These are phyloP conservation scores for Pristionchus japonicus DNA, from an alignment of 2,888 invertebrate genomes.

Conservation along the genomic window DNA sequence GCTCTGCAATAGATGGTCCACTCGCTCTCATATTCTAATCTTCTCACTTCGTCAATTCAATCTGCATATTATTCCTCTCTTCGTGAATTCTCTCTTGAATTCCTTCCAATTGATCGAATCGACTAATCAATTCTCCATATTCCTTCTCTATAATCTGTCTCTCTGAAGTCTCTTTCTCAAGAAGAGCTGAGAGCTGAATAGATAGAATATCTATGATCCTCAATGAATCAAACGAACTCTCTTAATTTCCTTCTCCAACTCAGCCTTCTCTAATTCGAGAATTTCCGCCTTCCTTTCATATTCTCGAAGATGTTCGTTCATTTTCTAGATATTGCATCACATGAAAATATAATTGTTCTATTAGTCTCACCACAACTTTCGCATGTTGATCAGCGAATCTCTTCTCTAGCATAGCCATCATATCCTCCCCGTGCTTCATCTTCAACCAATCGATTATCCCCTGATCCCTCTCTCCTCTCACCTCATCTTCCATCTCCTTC, in stretches of 20 bases:
- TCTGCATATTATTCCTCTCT: slow-evolving; percentile 39
- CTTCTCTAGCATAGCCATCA: slow-evolving; percentile 67
- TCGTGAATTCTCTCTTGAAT: slow-evolving; percentile 52
- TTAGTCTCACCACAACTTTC: slow-evolving; percentile 65
- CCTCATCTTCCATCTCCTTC: slow-evolving; percentile 49
- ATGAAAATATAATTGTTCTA: background rate
- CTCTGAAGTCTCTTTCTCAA: slow-evolving; percentile 55
- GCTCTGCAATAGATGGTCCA: background rate
- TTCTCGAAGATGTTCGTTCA: slow-evolving; percentile 64
- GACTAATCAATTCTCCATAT: slow-evolving; percentile 53
- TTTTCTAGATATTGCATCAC: slow-evolving; percentile 55
- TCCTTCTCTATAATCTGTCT: slow-evolving; percentile 55
- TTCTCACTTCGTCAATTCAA: slow-evolving; percentile 39
- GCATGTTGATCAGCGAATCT: slow-evolving; percentile 71
- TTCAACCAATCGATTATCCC: background rate
- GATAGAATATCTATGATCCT: background rate
- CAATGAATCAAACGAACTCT: slow-evolving; percentile 46
- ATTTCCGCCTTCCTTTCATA: slow-evolving; percentile 65
- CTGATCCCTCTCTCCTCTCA: background rate
- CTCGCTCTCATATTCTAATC: background rate
- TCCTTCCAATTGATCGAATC: slow-evolving; percentile 58
- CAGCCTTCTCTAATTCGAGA: slow-evolving; percentile 63
- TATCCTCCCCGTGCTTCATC: slow-evolving; percentile 68
- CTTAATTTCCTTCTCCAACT: slow-evolving; percentile 57
- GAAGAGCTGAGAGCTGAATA: slow-evolving; percentile 52